Conservation (phyloP, 2,888 invertebrate genomes). For the Lordiphosa andalusiaca region DNA sequence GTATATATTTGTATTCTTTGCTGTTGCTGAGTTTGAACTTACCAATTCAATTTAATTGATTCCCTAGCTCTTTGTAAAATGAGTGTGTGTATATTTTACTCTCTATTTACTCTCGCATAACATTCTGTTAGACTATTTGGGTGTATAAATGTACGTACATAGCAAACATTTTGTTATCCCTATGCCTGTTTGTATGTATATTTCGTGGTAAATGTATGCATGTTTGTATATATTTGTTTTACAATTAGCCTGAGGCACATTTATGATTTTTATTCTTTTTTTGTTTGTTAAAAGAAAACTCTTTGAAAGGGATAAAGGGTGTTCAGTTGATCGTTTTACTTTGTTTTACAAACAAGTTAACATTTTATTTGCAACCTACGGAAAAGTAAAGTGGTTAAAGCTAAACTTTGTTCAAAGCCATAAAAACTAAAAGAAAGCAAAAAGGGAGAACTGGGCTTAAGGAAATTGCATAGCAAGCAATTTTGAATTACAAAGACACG, state of each 20-base stretch:
- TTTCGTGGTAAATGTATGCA: constrained; percentile 16
- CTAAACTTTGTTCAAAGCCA: constrained; percentile 40
- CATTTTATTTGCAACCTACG: constrained; percentile 27
- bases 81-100: constrained; percentile 58
- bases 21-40: constrained; percentile 13
- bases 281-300: constrained; percentile 6
- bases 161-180: constrained; percentile 29
- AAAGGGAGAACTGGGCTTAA: constrained; percentile 25
- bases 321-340: constrained; percentile 40
- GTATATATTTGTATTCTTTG: constrained; percentile 2
- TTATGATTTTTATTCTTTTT: constrained; percentile 33
- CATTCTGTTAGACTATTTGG: constrained; percentile 40
- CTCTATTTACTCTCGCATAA: constrained; percentile 39
- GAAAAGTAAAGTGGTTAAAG: constrained; percentile 32
- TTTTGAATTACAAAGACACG: constrained; percentile 23
- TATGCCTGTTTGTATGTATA: constrained; percentile 22
- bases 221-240: constrained; percentile 70
- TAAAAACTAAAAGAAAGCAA: constrained; percentile 29
- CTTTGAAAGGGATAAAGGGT: constrained; percentile 25
- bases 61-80: constrained; percentile 62
- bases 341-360: constrained; percentile 67
- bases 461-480: constrained; percentile 15
- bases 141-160: constrained; percentile 36
- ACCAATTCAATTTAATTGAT: constrained; percentile 48
- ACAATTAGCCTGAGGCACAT: constrained; percentile 79